Conservation (phyloP, 2,113 vertebrate genomes). For the Hiodon alosoides region DNA sequence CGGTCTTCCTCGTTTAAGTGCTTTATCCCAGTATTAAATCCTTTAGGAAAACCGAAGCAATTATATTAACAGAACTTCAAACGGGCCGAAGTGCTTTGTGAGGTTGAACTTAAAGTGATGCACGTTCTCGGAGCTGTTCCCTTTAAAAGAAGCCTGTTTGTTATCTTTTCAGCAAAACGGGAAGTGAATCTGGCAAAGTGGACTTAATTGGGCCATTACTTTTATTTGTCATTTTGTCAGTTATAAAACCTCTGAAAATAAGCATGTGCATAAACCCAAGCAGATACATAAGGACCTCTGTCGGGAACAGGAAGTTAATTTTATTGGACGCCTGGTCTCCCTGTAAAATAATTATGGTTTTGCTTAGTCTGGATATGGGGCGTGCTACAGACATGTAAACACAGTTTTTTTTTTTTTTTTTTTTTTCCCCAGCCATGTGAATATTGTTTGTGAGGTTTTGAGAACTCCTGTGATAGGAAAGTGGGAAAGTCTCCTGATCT, state of each 20-base stretch:
- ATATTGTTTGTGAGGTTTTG: background rate
- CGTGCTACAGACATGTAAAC: conserved; percentile 32
- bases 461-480: background rate
- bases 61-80: background rate
- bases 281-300: background rate
- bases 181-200: conserved; percentile 36
- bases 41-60: background rate
- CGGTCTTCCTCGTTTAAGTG: background rate
- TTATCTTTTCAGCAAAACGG: conserved; percentile 23
- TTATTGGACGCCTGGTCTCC: conserved; percentile 13
- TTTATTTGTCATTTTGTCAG: conserved; percentile 29
- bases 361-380: conserved; percentile 17
- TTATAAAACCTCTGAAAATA: conserved; percentile 32
- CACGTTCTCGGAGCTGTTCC: background rate
- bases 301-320: conserved; percentile 22
- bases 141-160: conserved; percentile 19
- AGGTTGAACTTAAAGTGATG: background rate
- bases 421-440: conserved; percentile 2
- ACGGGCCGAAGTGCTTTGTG: background rate
- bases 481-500: no score
- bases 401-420: conserved; percentile 3
- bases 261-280: conserved; percentile 33
- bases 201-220: conserved; percentile 38
- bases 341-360: conserved; percentile 17
- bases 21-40: background rate